Evolutionary conservation across 2,797 vertebrate species (phyloP).

Genomic region (Crocodylus rhombifer): DNA sequence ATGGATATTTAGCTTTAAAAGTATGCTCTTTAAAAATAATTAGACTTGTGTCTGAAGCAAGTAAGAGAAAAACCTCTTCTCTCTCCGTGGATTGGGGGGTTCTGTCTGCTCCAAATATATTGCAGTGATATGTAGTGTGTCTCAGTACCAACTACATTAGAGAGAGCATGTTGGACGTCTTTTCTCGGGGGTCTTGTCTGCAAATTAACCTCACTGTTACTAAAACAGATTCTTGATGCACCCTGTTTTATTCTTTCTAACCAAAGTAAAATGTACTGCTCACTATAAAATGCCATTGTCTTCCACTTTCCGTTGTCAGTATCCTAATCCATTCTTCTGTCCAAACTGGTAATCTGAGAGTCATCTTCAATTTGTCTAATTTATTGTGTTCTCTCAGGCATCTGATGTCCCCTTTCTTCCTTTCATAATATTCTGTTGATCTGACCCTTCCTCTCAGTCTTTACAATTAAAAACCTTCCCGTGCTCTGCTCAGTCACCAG

Average conservation of each 20-base stretch:
- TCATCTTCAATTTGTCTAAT: not conserved
- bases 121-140: not conserved
- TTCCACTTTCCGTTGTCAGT: not conserved
- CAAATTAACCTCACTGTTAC: not conserved
- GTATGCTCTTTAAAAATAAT: not conserved
- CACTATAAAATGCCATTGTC: not conserved
- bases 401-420: not conserved
- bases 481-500: not conserved
- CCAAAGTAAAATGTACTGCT: too few species aligned
- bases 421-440: not conserved
- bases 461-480: not conserved
- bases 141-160: not conserved
- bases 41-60: not conserved
- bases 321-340: not conserved
- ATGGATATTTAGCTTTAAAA: not conserved
- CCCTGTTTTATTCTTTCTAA: not conserved
- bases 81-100: rapidly evolving
- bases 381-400: not conserved
- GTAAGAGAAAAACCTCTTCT: not conserved
- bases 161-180: not conserved
- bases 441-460: not conserved
- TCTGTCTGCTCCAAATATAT: not conserved
- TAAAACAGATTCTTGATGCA: not conserved
- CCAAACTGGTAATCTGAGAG: not conserved
- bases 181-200: rapidly evolving